Evolutionary conservation across 2,797 vertebrate species (phyloP), one percentile per base, ranked within the genome.

Genomic region (Rhynchotus rufescens): DNA sequence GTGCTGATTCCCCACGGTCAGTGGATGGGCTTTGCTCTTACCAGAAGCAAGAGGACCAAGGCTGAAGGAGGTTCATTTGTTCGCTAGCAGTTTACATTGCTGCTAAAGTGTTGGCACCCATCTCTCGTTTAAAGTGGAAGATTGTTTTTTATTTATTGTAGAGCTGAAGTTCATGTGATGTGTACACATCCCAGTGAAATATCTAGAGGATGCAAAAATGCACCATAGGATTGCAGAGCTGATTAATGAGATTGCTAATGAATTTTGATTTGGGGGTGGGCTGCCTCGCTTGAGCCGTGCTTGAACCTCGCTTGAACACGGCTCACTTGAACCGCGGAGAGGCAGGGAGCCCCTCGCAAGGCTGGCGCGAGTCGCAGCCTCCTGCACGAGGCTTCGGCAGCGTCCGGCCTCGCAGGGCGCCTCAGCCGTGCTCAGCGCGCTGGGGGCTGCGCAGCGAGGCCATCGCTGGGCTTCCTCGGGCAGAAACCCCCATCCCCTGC

Each of bases 401-500:
- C 6, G 47, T 9, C 64, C 21, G 34, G 79, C 47, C 76, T 61
- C 6, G 0, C 0, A 0, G 12, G 16, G 84, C 9, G 4, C 82
- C 77, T 16, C 9, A 7, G n/a, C 30, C 75, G 0, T 0, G 19
- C 47, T 52, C 67, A 6, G 9, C 78, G 36, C 67, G 56, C 67
- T 71, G 71, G 12, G 36, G 61, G 34, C 42, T 32, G 54, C 2
- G 15, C 52, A 14, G 34, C 7, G 28, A 17, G 34, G 6, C 28
- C 21, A 1, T 81, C 52, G 6, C 54, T 72, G n/a, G 6, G 4
- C 15, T 22, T 32, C 67, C 72, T 16, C 3, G 32, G 52, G 21
- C 26, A 42, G 69, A 26, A 60, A 8, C 57, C 57, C 72, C 0
- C 49, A 0, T 6, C 7, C 42, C 6, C 4, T 0, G 8, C 20